Conservation (phyloP, 2,797 vertebrate genomes). For the Gymnopithys bicolor region DNA sequence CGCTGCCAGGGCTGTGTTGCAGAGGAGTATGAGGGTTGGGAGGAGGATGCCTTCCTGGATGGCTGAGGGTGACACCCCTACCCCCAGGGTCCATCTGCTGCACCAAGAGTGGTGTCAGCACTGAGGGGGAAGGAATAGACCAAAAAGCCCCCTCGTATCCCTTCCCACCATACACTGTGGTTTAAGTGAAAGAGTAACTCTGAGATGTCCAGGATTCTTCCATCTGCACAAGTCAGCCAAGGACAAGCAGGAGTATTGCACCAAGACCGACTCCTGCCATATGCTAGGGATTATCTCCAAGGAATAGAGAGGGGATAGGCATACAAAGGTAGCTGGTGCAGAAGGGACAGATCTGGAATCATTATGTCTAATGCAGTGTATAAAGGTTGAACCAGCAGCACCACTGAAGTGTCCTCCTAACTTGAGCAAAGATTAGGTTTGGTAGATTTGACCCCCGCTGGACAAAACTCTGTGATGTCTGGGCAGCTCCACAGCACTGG, state of each 20-base stretch:
- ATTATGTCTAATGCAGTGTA: not conserved
- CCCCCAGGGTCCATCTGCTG: not conserved
- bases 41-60: not conserved
- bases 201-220: not conserved
- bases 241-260: not conserved
- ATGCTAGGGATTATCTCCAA: constrained; percentile 15
- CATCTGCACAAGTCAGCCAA: not conserved
- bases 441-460: not conserved
- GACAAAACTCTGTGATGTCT: rapidly evolving
- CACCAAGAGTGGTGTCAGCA: not conserved
- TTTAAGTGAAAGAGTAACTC: not conserved
- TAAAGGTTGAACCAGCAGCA: not conserved
- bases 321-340: not conserved
- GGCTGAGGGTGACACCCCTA: not conserved
- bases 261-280: not conserved
- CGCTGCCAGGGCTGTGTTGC: rapidly evolving
- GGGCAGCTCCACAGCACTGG: not conserved
- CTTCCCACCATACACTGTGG: not conserved
- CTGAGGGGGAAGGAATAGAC: not conserved
- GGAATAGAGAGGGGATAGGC: not conserved
- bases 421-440: not conserved
- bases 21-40: not conserved
- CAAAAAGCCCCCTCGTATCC: rapidly evolving
- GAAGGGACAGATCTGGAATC: not conserved
- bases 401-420: not conserved